Evolutionary conservation across 2,888 invertebrate species (phyloP).

Genomic region (Pseudococcus jackbeardsleyi): DNA sequence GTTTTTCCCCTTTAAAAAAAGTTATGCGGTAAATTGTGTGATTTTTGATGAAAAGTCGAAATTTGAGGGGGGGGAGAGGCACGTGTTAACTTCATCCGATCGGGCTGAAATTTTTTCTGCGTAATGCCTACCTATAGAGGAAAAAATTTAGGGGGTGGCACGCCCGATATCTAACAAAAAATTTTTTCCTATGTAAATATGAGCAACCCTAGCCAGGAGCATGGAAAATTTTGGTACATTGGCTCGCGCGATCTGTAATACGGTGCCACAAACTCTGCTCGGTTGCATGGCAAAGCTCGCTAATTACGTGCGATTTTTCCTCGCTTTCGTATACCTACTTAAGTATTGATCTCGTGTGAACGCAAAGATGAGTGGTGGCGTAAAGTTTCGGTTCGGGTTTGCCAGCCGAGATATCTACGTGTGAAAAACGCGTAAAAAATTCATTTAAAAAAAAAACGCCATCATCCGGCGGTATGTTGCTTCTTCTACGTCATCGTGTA

Average conservation of each 20-base stretch:
- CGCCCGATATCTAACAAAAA: no score
- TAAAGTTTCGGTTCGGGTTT: not conserved
- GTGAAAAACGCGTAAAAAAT: conserved; percentile 35
- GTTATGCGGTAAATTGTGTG: no score
- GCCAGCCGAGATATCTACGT: not conserved
- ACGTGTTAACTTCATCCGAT: no score
- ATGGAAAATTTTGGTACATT: not conserved
- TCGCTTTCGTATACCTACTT: not conserved
- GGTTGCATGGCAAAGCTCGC: not conserved
- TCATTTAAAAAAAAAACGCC: not conserved
- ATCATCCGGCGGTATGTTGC: not conserved
- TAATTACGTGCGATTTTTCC: conserved; percentile 35
- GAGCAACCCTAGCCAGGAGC: no score
- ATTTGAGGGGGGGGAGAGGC: no score
- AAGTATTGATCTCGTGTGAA: conserved; percentile 28
- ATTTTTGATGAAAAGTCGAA: no score
- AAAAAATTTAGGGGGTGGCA: no score
- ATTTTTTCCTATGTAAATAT: no score
- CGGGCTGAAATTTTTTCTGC: no score
- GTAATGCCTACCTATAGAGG: no score
- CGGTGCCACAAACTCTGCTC: not conserved
- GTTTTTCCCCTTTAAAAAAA: no score
- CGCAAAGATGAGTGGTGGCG: conserved; percentile 42
- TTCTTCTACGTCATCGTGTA: not conserved
- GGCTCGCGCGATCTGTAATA: not conserved